Evolutionary conservation across 2,797 vertebrate genomes (phyloP), one percentile per base, ranked within the genome.

Genomic region (Moxostoma hubbsi): DNA sequence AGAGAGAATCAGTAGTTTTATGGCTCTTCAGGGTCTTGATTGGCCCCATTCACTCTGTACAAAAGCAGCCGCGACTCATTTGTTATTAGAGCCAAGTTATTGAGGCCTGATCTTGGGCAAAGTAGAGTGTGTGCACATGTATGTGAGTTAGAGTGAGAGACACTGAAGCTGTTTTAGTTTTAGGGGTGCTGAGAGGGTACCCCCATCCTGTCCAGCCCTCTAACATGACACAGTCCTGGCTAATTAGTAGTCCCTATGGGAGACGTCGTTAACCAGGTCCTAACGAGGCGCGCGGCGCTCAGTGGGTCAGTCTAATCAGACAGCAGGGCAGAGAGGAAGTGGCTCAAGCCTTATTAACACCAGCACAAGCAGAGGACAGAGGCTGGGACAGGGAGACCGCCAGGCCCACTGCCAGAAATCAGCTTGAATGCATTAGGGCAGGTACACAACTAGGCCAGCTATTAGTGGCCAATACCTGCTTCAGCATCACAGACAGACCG

Each of bases 231-330:
- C 94, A 94, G 93, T 94, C 92, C 88, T 89, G 80, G 91, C 91
- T 95, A 95, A 95, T 95, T 94, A 94, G 93, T 93, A 92, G 90
- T 93, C 93, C 93, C 94, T 80, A 91, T 92, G 93, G 94, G 93
- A 92, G 92, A 91, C 90, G 83, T 94, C 90, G 93, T 95, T 95
- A 94, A 93, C 93, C 90, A 85, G 87, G 87, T 89, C 93, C 93
- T 94, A 94, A 95, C 93, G 91, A 94, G 94, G 89, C 86, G 84
- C 91, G 47, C 90, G 84, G 92, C 92, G 89, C 93, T 93, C 92
- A 85, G 88, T 86, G 79, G 93, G 92, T 94, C 93, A 93, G 93
- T 93, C 93, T 92, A 93, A 95, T 94, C 93, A 95, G 93, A 94
- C 92, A 92, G 90, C 91, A 84, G 92, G 91, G 90, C 91, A 88